Conservation (phyloP, 2,888 invertebrate genomes). For the Rotaria magnacalcarata region DNA sequence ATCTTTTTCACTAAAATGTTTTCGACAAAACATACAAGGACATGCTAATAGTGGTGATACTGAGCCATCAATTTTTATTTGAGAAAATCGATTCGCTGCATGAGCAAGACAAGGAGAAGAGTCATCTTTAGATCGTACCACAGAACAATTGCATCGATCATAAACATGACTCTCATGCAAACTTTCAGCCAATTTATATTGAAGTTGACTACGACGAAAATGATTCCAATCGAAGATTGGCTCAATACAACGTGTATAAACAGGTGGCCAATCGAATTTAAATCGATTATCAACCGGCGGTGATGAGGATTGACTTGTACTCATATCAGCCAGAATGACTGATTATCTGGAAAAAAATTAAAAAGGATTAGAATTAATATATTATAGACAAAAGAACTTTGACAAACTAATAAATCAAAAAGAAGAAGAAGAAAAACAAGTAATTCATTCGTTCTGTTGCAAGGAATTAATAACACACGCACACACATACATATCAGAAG, state of each 20-base stretch:
- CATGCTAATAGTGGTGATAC: background rate
- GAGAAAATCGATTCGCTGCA: background rate
- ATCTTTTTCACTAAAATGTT: background rate
- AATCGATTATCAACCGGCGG: background rate
- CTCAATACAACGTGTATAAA: background rate
- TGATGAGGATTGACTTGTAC: background rate
- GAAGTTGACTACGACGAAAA: background rate
- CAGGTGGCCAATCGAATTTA: background rate
- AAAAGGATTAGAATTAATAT: background rate
- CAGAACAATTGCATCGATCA: background rate
- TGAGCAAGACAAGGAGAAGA: background rate
- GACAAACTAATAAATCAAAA: background rate
- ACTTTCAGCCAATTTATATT: background rate
- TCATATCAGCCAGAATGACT: background rate
- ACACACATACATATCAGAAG: no score
- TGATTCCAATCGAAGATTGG: background rate
- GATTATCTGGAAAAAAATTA: background rate
- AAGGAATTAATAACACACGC: no score
- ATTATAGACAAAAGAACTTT: background rate
- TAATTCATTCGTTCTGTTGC: no score
- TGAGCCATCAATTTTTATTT: background rate
- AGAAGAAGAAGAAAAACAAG: background rate
- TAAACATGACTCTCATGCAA: background rate
- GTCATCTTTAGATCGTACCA: background rate
- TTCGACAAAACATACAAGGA: slow-evolving; percentile 3